Percentiles rank a stretch among this genome's conserved stretches.
These are phyloP conservation scores for Cephus rjabovi DNA, from an alignment of 2,888 invertebrate genomes.

Conservation along the genomic window DNA sequence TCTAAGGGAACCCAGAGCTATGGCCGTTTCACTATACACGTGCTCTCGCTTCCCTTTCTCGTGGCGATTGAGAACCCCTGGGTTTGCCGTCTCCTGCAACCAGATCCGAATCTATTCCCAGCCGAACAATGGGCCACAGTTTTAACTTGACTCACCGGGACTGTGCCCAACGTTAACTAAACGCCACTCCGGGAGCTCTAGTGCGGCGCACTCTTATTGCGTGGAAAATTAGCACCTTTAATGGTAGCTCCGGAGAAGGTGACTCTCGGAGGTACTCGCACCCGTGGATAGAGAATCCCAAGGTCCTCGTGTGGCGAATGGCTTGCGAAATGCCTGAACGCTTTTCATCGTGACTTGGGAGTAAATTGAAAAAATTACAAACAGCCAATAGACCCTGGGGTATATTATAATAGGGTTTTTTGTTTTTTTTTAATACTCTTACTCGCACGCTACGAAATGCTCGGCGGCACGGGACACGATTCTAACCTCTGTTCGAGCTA, in stretches of 20 bases:
- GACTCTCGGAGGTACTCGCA: background rate
- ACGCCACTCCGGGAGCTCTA: background rate
- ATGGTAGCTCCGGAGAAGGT: background rate
- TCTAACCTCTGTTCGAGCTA: background rate
- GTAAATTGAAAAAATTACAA: background rate
- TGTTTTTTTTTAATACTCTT: background rate
- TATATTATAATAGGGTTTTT: background rate
- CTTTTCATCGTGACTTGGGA: background rate
- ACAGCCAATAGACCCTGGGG: background rate
- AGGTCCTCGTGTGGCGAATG: background rate
- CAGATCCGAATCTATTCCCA: constrained; percentile 58
- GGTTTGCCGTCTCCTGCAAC: constrained; percentile 35
- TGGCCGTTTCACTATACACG: background rate
- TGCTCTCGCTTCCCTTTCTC: background rate
- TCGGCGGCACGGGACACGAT: background rate
- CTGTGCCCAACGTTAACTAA: background rate
- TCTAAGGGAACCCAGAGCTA: background rate
- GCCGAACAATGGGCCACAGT: constrained; percentile 58
- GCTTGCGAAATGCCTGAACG: background rate
- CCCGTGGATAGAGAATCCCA: background rate
- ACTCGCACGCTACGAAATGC: background rate
- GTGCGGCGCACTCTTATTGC: background rate
- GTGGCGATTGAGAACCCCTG: constrained; percentile 32
- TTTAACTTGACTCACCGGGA: constrained; percentile 40
- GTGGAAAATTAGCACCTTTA: constrained; percentile 10